Evolutionary conservation across 1,140 invertebrate species (phyloP).

Genomic region (Nasonia giraulti): DNA sequence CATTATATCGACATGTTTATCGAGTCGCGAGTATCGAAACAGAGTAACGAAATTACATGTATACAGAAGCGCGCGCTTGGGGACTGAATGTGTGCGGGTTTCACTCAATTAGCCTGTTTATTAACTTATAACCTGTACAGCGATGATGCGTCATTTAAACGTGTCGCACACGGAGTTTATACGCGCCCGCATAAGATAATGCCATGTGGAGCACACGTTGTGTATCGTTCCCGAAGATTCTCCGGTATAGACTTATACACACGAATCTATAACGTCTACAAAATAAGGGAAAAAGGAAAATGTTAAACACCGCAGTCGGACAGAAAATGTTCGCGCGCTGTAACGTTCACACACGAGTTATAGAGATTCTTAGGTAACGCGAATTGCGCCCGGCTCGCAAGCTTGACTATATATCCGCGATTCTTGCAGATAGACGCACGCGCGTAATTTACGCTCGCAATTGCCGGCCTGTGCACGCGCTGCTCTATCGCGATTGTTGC

Average conservation of each 20-base stretch:
- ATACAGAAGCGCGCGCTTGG: too few species aligned
- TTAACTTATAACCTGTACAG: neutral
- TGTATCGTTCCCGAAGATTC: too few species aligned
- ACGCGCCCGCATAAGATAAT: neutral
- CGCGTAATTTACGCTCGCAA: conserved; percentile 35
- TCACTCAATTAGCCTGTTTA: neutral
- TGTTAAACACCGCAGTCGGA: too few species aligned
- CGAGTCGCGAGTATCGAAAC: too few species aligned
- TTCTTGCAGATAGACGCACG: conserved; percentile 27
- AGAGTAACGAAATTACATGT: too few species aligned
- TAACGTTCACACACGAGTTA: neutral
- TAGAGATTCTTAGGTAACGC: conserved; percentile 57
- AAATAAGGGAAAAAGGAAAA: neutral
- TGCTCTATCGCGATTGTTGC: conserved; percentile 11
- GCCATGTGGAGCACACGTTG: neutral
- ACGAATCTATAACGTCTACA: too few species aligned
- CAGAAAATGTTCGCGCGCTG: neutral
- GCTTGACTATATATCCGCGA: conserved; percentile 27
- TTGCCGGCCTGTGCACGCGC: conserved; percentile 15
- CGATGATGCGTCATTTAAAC: too few species aligned
- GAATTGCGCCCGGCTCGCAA: conserved; percentile 49
- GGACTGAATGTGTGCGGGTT: too few species aligned
- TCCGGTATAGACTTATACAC: too few species aligned
- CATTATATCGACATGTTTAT: too few species aligned
- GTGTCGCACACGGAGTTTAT: neutral